Evolutionary conservation across 2,113 vertebrate genomes (phyloP).

Genomic region (Electrona antarctica): DNA sequence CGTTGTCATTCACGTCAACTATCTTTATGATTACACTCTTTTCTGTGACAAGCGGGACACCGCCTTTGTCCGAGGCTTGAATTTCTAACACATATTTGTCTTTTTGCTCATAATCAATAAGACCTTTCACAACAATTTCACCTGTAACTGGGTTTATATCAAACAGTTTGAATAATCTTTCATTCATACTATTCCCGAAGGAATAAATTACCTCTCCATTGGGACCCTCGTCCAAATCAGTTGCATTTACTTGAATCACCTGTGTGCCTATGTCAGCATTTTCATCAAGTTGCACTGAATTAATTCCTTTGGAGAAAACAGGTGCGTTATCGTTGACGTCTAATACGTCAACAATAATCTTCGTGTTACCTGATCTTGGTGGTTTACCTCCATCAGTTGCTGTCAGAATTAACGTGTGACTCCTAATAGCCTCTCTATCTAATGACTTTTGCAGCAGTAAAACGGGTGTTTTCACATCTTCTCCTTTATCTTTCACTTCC

Average conservation of each 20-base stretch:
- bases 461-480: constrained; percentile 62
- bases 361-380: constrained; percentile 32
- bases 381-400: constrained; percentile 64
- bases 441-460: constrained; percentile 64
- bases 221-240: constrained; percentile 39
- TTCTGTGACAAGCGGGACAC: not conserved
- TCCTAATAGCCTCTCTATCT: constrained; percentile 58
- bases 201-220: constrained; percentile 42
- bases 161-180: constrained; percentile 30
- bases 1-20: constrained; percentile 45
- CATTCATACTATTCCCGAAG: constrained; percentile 22
- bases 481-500: constrained; percentile 40
- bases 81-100: constrained; percentile 15
- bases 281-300: constrained; percentile 35
- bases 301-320: constrained; percentile 44
- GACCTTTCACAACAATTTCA: constrained; percentile 30
- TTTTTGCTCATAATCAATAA: constrained; percentile 28
- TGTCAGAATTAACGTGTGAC: constrained; percentile 48
- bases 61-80: constrained; percentile 24
- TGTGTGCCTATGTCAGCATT: constrained; percentile 18
- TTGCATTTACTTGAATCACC: constrained; percentile 38
- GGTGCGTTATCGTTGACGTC: constrained; percentile 62
- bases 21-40: constrained; percentile 35
- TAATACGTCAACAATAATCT: constrained; percentile 49
- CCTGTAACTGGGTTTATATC: constrained; percentile 35